A percentile compares a stretch with the other conserved stretches of the same genome.
Evolutionary conservation across 2,113 vertebrate genomes (phyloP).

Genomic region (Echinops telfairi): DNA sequence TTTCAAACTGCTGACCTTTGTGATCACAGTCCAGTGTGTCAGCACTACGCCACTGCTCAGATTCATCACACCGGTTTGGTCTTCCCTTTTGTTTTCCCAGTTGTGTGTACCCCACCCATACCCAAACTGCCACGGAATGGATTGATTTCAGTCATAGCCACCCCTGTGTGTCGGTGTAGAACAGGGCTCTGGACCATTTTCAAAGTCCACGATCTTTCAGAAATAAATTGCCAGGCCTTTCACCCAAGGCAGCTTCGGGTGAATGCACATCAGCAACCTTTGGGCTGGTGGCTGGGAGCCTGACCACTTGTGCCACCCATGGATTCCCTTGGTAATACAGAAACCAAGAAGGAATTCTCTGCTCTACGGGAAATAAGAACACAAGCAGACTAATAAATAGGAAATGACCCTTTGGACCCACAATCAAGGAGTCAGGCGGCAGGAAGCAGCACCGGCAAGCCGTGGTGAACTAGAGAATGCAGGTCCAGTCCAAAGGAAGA

Average conservation of each 20-base stretch:
- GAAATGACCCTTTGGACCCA: background rate
- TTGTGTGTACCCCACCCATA: background rate
- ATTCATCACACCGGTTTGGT: background rate
- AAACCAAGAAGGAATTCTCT: conserved; percentile 34
- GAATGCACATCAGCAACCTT: background rate
- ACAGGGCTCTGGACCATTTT: background rate
- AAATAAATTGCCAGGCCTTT: background rate
- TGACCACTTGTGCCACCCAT: background rate
- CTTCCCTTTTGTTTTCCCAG: conserved; percentile 14
- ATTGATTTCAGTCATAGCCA: background rate
- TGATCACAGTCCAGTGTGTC: too few relatives aligned
- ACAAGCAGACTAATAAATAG: background rate
- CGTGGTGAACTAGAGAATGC: background rate
- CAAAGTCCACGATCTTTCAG: background rate
- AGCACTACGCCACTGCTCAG: too few relatives aligned
- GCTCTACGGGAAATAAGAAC: background rate
- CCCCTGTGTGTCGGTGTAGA: background rate
- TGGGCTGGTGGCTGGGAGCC: background rate
- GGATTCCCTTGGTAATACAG: background rate
- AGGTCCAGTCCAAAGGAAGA: background rate
- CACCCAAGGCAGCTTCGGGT: background rate
- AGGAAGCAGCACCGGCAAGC: background rate
- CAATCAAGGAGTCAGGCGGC: background rate
- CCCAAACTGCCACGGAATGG: background rate
- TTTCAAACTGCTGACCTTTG: too few relatives aligned